A percentile compares a stretch with the other conserved stretches of the same genome.
phyloP scores from a whole-genome alignment of 1,140 invertebrate genomes.

The Dreissena rostriformis region DNA sequence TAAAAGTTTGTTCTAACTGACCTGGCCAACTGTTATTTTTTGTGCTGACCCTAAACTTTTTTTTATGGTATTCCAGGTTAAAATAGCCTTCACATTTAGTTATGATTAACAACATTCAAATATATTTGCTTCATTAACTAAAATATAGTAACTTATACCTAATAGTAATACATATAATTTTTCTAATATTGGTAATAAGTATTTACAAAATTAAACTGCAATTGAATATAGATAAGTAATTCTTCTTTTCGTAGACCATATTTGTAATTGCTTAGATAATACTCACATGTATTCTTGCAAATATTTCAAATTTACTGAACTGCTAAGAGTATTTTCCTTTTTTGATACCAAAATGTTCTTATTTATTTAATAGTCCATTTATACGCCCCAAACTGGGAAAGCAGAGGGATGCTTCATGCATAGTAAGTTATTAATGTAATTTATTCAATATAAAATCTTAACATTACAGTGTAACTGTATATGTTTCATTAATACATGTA shows the following conservation, averaged over 20 bases:
- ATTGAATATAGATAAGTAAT: neutral
- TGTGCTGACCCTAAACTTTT: too few relatives aligned
- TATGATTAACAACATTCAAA: too few relatives aligned
- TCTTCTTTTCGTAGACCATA: neutral
- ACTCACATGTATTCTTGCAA: neutral
- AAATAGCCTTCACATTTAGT: too few relatives aligned
- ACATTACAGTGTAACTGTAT: neutral
- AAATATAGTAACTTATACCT: too few relatives aligned
- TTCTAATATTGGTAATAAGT: neutral
- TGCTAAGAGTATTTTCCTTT: too few relatives aligned
- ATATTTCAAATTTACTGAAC: neutral
- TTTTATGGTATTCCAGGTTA: too few relatives aligned
- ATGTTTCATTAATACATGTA: neutral
- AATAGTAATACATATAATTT: too few relatives aligned
- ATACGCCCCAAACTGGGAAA: conserved; percentile 95
- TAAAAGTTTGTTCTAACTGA: too few relatives aligned
- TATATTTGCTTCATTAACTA: too few relatives aligned
- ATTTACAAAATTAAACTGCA: neutral
- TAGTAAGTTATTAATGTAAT: conserved; percentile 87
- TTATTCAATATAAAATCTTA: neutral
- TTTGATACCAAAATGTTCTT: conserved; percentile 21
- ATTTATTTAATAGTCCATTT: conserved; percentile 82
- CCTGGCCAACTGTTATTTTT: too few relatives aligned
- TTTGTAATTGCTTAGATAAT: neutral
- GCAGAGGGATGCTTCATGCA: conserved; percentile 97